Evolutionary conservation across 2,113 vertebrate species (phyloP).

Genomic region (Gavialis gangeticus): DNA sequence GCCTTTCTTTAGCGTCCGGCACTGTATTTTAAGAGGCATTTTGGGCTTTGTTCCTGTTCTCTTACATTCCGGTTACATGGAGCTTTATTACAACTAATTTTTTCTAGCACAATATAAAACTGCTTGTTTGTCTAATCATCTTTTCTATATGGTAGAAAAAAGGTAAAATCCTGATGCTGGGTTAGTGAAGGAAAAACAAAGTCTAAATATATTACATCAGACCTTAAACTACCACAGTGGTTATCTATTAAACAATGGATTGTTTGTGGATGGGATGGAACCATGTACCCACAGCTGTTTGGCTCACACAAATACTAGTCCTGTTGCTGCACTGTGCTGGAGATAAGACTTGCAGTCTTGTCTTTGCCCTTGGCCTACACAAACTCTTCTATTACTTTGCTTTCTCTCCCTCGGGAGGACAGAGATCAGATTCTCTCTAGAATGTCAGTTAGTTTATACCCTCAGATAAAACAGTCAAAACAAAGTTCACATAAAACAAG

Average conservation of each 20-base stretch:
- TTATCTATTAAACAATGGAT: neutral
- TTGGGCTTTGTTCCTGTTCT: neutral
- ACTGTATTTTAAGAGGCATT: neutral
- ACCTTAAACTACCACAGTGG: neutral
- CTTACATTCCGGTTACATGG: neutral
- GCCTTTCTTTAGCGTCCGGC: neutral
- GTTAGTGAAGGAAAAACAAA: neutral
- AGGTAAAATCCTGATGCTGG: neutral
- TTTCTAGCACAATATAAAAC: neutral
- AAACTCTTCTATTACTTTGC: neutral
- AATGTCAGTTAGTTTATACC: neutral
- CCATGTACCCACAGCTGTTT: neutral
- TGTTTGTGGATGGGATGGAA: neutral
- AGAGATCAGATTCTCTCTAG: neutral
- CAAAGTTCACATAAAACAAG: neutral
- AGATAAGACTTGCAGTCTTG: neutral
- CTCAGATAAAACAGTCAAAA: neutral
- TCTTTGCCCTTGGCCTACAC: neutral
- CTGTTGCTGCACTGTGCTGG: neutral
- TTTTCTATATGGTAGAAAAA: neutral
- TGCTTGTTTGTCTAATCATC: neutral
- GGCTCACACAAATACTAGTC: too few species aligned
- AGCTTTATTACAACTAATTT: neutral
- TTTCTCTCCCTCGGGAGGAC: neutral
- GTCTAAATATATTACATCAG: neutral